Conservation (phyloP, 2,797 vertebrate genomes). For the Eulemur coronatus region DNA sequence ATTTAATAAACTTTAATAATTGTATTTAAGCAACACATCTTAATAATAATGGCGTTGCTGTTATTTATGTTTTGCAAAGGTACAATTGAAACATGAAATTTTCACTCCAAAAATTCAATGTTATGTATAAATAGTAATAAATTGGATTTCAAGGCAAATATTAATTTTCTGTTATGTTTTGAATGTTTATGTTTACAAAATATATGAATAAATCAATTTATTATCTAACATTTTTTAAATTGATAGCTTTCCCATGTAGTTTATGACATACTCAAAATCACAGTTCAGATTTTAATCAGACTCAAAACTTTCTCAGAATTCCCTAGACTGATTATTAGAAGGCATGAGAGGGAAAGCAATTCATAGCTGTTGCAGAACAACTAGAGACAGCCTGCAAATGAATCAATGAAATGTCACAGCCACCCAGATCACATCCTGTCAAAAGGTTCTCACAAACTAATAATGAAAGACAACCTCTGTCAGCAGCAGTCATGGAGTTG, state of each 20-base stretch:
- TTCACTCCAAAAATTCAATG: neutral
- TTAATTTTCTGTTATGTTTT: neutral
- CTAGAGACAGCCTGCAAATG: neutral
- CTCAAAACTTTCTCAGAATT: neutral
- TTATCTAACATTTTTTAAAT: neutral
- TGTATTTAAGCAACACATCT: neutral
- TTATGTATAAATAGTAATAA: neutral
- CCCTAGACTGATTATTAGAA: neutral
- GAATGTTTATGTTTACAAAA: neutral
- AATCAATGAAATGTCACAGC: constrained; percentile 31
- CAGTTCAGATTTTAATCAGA: neutral
- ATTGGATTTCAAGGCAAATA: neutral
- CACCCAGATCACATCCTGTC: neutral
- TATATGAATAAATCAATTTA: neutral
- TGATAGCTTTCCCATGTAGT: neutral
- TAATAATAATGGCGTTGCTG: neutral
- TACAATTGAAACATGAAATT: neutral
- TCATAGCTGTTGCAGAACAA: neutral
- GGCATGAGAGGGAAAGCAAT: neutral
- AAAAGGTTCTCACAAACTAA: constrained; percentile 42
- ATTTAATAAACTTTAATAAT: neutral
- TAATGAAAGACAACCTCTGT: constrained; percentile 50
- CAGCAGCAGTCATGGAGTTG: neutral
- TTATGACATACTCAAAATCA: neutral
- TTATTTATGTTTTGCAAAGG: neutral